Evolutionary conservation across 2,888 invertebrate genomes (phyloP).

Genomic region (Temnothorax ravouxi): DNA sequence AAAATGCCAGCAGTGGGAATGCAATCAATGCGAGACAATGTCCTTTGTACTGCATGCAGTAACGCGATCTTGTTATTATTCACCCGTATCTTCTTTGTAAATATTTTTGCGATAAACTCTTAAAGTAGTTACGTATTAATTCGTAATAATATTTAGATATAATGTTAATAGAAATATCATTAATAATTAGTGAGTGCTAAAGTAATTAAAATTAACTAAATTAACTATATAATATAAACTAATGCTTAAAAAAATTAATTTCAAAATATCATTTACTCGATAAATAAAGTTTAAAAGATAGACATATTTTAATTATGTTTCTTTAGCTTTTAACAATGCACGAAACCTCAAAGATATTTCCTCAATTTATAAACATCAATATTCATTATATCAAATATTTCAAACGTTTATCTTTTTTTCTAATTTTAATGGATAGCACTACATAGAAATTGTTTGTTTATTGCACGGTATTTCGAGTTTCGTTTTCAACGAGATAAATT

Average conservation of each 20-base stretch:
- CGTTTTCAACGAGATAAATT: neutral
- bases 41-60: conserved; percentile 31
- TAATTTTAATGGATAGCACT: neutral
- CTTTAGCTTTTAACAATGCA: neutral
- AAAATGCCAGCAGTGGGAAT: conserved; percentile 53
- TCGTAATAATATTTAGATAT: neutral
- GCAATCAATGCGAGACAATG: conserved; percentile 59
- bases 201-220: neutral
- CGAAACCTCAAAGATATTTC: neutral
- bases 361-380: conserved; percentile 5
- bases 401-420: neutral
- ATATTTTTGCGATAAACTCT: neutral
- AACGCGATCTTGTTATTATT: conserved; percentile 36
- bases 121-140: neutral
- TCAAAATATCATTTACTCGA: neutral
- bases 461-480: neutral
- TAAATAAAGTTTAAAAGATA: neutral
- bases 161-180: neutral
- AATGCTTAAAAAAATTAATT: too few species aligned
- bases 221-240: neutral
- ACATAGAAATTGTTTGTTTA: neutral
- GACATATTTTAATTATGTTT: neutral
- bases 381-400: neutral
- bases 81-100: conserved; percentile 12
- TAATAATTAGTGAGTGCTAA: neutral